Percentiles rank a stretch among this genome's conserved stretches.
These are phyloP conservation scores for Gila orcuttii DNA, from an alignment of 2,113 vertebrate species.

Conservation along the genomic window DNA sequence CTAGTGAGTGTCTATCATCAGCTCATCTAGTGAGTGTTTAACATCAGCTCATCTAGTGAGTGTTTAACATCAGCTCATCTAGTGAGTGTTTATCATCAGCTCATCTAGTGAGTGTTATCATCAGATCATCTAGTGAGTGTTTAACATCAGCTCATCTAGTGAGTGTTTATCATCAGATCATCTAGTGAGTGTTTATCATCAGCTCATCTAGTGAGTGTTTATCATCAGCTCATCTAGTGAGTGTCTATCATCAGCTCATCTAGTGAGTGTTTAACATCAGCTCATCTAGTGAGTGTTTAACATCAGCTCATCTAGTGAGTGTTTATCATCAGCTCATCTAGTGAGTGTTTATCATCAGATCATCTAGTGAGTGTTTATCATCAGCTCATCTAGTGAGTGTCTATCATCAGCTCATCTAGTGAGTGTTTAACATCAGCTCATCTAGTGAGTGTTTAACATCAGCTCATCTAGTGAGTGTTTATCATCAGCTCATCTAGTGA, in stretches of 20 bases:
- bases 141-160: slow-evolving; percentile 66
- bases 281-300: slow-evolving; percentile 62
- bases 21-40: slow-evolving; percentile 63
- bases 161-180: too few species aligned
- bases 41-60: slow-evolving; percentile 66
- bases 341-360: too few species aligned
- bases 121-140: slow-evolving; percentile 67
- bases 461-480: slow-evolving; percentile 66
- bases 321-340: slow-evolving; percentile 66
- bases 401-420: slow-evolving; percentile 66
- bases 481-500: slow-evolving; percentile 66
- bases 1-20: slow-evolving; percentile 53
- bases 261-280: slow-evolving; percentile 52
- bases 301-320: slow-evolving; percentile 66
- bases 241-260: too few species aligned
- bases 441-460: slow-evolving; percentile 53
- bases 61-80: slow-evolving; percentile 64
- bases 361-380: too few species aligned
- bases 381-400: slow-evolving; percentile 68
- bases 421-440: slow-evolving; percentile 53
- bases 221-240: too few species aligned
- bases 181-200: too few species aligned
- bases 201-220: slow-evolving; percentile 66
- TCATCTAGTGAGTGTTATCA: too few species aligned
- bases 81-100: neutral